Evolutionary conservation across 2,888 invertebrate genomes (phyloP).

Genomic region (Apodemia hepburni): DNA sequence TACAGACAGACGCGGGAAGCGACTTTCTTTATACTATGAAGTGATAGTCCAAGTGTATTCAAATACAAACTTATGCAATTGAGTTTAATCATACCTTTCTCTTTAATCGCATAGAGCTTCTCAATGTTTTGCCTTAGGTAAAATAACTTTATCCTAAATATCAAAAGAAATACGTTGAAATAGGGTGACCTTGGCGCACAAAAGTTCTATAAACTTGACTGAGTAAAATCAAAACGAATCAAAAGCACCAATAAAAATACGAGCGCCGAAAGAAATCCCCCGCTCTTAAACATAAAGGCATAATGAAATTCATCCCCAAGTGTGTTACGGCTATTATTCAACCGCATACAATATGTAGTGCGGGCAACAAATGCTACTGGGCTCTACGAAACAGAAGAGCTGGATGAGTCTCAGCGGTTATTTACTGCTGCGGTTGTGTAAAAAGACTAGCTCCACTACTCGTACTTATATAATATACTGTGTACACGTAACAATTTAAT

Average conservation of each 20-base stretch:
- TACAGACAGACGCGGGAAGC: too few relatives aligned
- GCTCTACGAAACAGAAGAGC: constrained; percentile 39
- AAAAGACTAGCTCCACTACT: not conserved
- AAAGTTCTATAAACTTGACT: not conserved
- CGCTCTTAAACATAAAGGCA: constrained; percentile 62
- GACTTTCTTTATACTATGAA: too few relatives aligned
- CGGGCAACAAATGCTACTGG: constrained; percentile 63
- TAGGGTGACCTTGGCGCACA: not conserved
- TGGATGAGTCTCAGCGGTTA: constrained; percentile 25
- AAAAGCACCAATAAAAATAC: constrained; percentile 58
- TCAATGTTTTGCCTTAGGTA: too few relatives aligned
- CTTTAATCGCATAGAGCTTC: too few relatives aligned
- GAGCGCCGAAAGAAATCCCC: constrained; percentile 55
- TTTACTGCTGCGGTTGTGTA: not conserved
- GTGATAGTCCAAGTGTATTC: too few relatives aligned
- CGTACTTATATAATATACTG: too few relatives aligned
- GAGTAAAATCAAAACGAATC: constrained; percentile 45
- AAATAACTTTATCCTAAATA: too few relatives aligned
- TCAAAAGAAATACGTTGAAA: too few relatives aligned
- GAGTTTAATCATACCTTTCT: too few relatives aligned
- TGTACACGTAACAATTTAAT: too few relatives aligned
- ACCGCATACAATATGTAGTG: constrained; percentile 72
- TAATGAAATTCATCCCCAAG: constrained; percentile 77
- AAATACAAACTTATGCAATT: too few relatives aligned
- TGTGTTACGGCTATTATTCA: constrained; percentile 73